Evolutionary conservation across 2,888 invertebrate genomes (phyloP).

Genomic region (Meghimatium bilineatum): DNA sequence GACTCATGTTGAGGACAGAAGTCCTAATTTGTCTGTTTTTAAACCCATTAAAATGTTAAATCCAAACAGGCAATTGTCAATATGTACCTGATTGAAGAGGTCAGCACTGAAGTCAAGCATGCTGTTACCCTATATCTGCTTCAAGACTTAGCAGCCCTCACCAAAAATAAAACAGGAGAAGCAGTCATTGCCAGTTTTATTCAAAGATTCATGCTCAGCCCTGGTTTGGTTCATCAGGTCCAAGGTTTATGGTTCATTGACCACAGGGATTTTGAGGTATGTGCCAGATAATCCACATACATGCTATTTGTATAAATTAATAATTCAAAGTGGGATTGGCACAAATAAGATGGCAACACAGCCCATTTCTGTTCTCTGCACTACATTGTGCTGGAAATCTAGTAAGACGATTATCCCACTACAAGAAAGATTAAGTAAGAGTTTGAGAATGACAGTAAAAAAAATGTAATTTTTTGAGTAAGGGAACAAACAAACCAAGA

Average conservation of each 20-base stretch:
- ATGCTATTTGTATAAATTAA: too few relatives aligned
- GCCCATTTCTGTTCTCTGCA: too few relatives aligned
- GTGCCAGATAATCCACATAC: too few relatives aligned
- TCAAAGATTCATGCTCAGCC: slow-evolving; percentile 86
- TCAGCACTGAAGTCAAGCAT: slow-evolving; percentile 85
- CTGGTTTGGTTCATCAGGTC: slow-evolving; percentile 86
- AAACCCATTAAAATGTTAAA: not conserved
- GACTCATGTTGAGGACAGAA: too few relatives aligned
- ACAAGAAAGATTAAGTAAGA: too few relatives aligned
- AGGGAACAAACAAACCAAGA: too few relatives aligned
- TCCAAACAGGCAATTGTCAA: slow-evolving; percentile 80
- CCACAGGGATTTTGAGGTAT: slow-evolving; percentile 88
- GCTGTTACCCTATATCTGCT: slow-evolving; percentile 88
- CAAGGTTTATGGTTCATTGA: slow-evolving; percentile 94
- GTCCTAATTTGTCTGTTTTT: not conserved
- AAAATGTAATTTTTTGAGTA: too few relatives aligned
- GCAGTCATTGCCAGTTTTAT: slow-evolving; percentile 84
- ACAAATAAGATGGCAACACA: too few relatives aligned
- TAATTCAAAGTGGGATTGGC: too few relatives aligned
- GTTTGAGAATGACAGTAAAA: too few relatives aligned
- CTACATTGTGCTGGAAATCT: too few relatives aligned
- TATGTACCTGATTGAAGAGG: slow-evolving; percentile 83
- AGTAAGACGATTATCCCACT: too few relatives aligned
- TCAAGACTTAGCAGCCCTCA: slow-evolving; percentile 87
- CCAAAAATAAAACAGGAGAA: slow-evolving; percentile 80